phyloP scores from a whole-genome alignment of 2,888 invertebrate genomes.

The Drosophila mimica region DNA sequence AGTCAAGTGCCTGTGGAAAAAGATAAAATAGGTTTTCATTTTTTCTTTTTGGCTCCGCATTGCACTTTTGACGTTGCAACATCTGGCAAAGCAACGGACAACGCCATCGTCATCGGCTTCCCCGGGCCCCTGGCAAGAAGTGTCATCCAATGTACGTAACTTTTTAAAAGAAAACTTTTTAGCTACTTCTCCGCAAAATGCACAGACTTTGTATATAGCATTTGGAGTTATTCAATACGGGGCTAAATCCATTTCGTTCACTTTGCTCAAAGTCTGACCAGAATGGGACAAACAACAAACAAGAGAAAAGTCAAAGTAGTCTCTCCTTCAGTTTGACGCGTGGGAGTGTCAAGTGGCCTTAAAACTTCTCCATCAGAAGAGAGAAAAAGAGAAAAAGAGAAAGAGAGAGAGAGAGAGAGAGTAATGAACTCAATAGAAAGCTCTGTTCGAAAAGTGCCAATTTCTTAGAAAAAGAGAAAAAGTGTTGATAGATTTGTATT shows the following conservation, averaged over 20 bases:
- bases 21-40: constrained; percentile 69
- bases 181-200: constrained; percentile 27
- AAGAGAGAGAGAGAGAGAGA: background rate
- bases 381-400: background rate
- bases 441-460: background rate
- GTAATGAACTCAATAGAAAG: background rate
- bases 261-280: constrained; percentile 34
- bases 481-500: background rate
- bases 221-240: constrained; percentile 63
- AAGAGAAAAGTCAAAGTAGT: constrained; percentile 42
- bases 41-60: constrained; percentile 39
- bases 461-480: background rate
- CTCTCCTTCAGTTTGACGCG: constrained; percentile 21
- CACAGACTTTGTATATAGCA: constrained; percentile 52
- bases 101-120: constrained; percentile 9
- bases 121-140: constrained; percentile 56
- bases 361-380: constrained; percentile 12
- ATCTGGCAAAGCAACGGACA: constrained; percentile 60
- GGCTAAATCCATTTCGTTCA: constrained; percentile 46
- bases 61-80: constrained; percentile 79
- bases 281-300: constrained; percentile 31
- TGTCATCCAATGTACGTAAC: constrained; percentile 76
- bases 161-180: constrained; percentile 80
- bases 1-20: constrained; percentile 74
- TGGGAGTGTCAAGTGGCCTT: constrained; percentile 41